phyloP scores from a whole-genome alignment of 2,888 invertebrate species.

The Orthosia gracilis region DNA sequence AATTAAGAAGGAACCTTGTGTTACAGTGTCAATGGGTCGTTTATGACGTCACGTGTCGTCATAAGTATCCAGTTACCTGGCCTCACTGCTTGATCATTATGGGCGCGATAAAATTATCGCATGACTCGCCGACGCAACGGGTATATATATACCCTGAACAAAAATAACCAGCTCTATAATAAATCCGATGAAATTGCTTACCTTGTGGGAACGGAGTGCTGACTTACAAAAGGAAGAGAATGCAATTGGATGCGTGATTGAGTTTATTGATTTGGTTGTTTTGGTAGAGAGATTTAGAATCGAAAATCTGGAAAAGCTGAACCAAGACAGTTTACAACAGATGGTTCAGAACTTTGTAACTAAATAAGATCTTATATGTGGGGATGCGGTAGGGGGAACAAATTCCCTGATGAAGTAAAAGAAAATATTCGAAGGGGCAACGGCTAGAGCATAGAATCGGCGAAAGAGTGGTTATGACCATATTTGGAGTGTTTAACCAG shows the following conservation, averaged over 20 bases:
- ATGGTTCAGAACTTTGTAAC: neutral
- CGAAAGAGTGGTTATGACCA: neutral
- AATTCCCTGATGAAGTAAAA: neutral
- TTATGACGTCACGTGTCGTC: conserved; percentile 80
- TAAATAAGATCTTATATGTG: neutral
- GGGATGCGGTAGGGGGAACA: neutral
- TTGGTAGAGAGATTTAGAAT: neutral
- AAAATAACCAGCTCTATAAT: conserved; percentile 82
- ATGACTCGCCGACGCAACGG: conserved; percentile 81
- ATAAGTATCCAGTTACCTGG: conserved; percentile 87
- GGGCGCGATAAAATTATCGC: conserved; percentile 89
- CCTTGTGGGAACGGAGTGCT: conserved; percentile 63
- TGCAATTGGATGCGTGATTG: conserved; percentile 8
- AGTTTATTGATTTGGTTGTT: neutral
- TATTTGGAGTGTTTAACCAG: neutral
- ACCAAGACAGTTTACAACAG: neutral
- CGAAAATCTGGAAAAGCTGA: neutral
- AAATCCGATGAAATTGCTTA: conserved; percentile 71
- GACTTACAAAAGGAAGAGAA: conserved; percentile 45
- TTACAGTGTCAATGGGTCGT: conserved; percentile 66
- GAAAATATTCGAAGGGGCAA: neutral
- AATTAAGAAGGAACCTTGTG: conserved; percentile 58
- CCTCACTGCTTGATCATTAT: conserved; percentile 87
- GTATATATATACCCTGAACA: conserved; percentile 76
- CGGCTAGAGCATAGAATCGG: neutral